Percentiles rank a stretch among this genome's conserved stretches.
phyloP scores from a whole-genome alignment of 2,797 vertebrate species.

The Vespertilio murinus region DNA sequence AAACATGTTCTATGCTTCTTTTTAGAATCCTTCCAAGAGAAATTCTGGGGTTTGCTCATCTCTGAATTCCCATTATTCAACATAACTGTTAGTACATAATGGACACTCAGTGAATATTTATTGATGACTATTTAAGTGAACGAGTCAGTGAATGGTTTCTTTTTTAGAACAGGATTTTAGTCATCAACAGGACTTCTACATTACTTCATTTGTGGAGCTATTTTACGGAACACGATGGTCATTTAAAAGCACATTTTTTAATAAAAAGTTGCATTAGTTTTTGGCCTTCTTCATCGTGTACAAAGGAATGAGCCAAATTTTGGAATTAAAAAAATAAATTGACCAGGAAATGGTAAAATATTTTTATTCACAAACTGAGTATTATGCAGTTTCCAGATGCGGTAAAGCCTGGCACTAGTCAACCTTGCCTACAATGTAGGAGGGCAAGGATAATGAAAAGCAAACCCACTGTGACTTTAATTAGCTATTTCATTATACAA shows the following conservation, averaged over 20 bases:
- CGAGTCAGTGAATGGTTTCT: conserved; percentile 32
- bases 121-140: conserved; percentile 55
- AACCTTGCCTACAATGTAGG: conserved; percentile 5
- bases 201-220: conserved; percentile 54
- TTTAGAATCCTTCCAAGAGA: conserved; percentile 26
- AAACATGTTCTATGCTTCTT: conserved; percentile 55
- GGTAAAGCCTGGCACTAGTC: conserved; percentile 3
- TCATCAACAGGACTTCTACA: conserved; percentile 59
- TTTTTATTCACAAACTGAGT: conserved; percentile 63
- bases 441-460: conserved; percentile 25
- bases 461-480: conserved; percentile 50
- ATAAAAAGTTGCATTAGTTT: not conserved
- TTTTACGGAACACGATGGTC: conserved; percentile 27
- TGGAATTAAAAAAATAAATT: conserved; percentile 43
- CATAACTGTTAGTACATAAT: not conserved
- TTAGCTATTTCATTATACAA: conserved; percentile 47
- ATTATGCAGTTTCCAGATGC: conserved; percentile 56
- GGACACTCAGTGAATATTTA: conserved; percentile 43
- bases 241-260: not conserved
- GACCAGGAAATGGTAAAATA: conserved; percentile 42
- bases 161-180: conserved; percentile 38
- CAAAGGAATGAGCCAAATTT: conserved; percentile 14
- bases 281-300: not conserved
- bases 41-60: conserved; percentile 22
- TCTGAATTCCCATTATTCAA: conserved; percentile 30